Percentiles rank a stretch among this genome's conserved stretches.
Conservation (phyloP, 2,797 vertebrate genomes). For the Lepilemur septentrionalis region DNA sequence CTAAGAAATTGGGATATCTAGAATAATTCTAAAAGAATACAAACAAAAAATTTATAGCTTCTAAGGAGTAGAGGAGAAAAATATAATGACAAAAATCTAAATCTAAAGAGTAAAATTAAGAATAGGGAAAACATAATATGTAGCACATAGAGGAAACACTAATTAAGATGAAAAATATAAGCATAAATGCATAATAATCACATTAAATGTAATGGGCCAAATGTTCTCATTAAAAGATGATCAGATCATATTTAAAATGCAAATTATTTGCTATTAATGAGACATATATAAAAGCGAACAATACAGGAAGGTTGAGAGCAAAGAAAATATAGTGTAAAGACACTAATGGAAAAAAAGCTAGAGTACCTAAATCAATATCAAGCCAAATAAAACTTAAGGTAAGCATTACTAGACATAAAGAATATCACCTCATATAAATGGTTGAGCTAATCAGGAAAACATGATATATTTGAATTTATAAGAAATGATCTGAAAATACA, state of each 20-base stretch:
- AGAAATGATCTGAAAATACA: background rate
- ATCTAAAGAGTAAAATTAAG: background rate
- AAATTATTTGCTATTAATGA: background rate
- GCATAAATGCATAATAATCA: background rate
- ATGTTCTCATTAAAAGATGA: background rate
- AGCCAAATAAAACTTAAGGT: background rate
- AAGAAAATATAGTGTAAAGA: background rate
- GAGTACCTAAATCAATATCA: background rate
- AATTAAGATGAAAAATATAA: constrained; percentile 27
- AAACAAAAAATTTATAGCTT: background rate
- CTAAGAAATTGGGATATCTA: background rate
- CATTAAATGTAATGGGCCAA: background rate
- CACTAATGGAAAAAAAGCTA: background rate
- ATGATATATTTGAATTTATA: background rate
- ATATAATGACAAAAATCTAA: background rate
- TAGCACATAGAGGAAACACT: background rate
- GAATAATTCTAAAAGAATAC: background rate
- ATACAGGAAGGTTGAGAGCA: background rate
- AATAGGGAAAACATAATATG: background rate
- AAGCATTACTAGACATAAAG: background rate
- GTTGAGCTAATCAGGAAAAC: background rate
- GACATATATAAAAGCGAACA: background rate
- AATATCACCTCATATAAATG: background rate
- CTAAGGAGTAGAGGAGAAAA: background rate
- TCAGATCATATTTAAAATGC: background rate